These are phyloP conservation scores for Pelodytes ibericus DNA, from an alignment of 2,797 vertebrate species.

Conservation along the genomic window DNA sequence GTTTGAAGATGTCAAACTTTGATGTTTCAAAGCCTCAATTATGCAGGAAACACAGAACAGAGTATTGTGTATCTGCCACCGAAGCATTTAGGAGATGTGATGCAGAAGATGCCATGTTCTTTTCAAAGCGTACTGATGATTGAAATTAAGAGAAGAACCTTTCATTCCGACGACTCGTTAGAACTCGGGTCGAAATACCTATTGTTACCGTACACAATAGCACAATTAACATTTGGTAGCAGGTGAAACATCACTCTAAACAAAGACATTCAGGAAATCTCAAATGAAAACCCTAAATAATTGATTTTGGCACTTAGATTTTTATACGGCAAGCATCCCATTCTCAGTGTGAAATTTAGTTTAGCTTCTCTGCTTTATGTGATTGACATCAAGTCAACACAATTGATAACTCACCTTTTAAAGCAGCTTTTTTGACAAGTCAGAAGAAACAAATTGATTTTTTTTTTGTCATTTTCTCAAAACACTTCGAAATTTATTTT, in stretches of 20 bases:
- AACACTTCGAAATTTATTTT: too few relatives aligned
- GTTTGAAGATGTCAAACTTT: constrained; percentile 76
- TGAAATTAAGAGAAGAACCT: constrained; percentile 69
- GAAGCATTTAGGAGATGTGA: constrained; percentile 69
- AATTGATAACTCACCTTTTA: constrained; percentile 16
- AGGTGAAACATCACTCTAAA: constrained; percentile 57
- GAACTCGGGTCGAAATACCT: constrained; percentile 58
- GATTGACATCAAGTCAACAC: constrained; percentile 7
- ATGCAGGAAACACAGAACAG: constrained; percentile 71
- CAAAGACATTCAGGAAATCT: constrained; percentile 19
- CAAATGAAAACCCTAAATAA: constrained; percentile 11
- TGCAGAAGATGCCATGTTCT: constrained; percentile 68
- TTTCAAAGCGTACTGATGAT: constrained; percentile 68
- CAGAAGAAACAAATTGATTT: constrained; percentile 1
- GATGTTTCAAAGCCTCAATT: constrained; percentile 76
- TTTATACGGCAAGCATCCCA: constrained; percentile 4
- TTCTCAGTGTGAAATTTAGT: constrained; percentile 4
- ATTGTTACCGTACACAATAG: constrained; percentile 59
- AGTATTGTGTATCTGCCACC: constrained; percentile 68
- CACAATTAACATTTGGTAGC: constrained; percentile 64
- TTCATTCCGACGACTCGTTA: constrained; percentile 68
- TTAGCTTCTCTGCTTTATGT: not conserved
- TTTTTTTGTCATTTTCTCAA: not conserved
- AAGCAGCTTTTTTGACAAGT: not conserved
- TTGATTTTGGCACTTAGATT: constrained; percentile 16